A percentile compares a stretch with the other conserved stretches of the same genome.
phyloP scores from a whole-genome alignment of 2,888 invertebrate genomes.

The Nycteola revayana region DNA sequence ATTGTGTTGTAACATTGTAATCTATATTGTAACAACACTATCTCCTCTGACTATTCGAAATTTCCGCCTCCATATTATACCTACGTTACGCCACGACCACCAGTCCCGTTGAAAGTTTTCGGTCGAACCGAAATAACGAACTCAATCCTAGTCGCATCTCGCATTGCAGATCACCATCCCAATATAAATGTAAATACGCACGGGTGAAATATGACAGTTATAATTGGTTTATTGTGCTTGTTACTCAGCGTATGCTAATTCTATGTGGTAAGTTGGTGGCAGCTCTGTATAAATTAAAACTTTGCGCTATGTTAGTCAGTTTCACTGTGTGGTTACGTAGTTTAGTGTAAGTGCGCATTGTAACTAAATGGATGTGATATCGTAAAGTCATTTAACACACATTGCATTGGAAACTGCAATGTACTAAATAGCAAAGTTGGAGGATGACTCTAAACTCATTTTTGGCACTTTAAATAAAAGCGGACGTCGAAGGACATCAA shows the following conservation, averaged over 20 bases:
- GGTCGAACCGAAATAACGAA: constrained; percentile 25
- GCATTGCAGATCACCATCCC: constrained; percentile 38
- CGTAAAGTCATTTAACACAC: no score
- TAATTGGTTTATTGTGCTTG: constrained; percentile 80
- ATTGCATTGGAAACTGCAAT: no score
- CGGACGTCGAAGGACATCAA: no score
- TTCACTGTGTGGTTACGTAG: background rate
- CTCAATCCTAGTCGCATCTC: constrained; percentile 15
- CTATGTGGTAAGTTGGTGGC: constrained; percentile 30
- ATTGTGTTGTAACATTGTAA: no score
- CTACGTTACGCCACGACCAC: background rate
- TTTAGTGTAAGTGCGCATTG: background rate
- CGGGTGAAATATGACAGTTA: constrained; percentile 77
- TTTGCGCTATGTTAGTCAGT: constrained; percentile 11
- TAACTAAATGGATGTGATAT: no score
- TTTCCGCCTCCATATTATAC: no score
- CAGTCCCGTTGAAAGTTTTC: constrained; percentile 19
- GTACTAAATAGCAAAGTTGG: no score
- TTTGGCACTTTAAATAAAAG: no score
- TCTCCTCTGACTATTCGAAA: no score
- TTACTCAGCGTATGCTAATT: constrained; percentile 60
- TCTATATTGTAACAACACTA: no score
- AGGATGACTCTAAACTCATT: no score
- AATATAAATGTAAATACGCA: constrained; percentile 80
- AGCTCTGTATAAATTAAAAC: constrained; percentile 32